Conservation (phyloP, 1,140 invertebrate genomes). For the Zeugodacus cucurbitae region DNA sequence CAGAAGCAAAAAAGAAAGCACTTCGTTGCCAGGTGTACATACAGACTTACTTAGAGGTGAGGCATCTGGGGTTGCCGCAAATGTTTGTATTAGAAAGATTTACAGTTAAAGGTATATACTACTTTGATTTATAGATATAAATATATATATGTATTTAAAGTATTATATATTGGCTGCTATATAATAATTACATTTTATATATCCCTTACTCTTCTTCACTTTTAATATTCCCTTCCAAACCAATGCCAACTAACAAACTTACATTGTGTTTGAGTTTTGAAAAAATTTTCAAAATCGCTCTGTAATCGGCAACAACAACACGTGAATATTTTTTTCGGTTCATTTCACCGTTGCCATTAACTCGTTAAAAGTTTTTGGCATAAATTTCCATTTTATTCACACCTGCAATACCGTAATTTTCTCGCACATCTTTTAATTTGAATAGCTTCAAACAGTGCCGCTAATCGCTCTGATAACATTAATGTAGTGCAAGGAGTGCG, state of each 20-base stretch:
- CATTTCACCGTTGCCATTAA: background rate
- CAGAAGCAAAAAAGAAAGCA: background rate
- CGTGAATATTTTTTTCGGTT: background rate
- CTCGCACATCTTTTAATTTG: conserved; percentile 10
- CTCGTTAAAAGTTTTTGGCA: background rate
- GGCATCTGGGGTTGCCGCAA: background rate
- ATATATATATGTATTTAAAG: no score
- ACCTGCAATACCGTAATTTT: conserved; percentile 24
- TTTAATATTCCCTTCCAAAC: background rate
- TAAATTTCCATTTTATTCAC: conserved; percentile 26
- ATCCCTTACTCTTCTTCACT: no score
- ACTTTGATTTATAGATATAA: background rate
- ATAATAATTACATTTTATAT: no score
- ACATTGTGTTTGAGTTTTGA: background rate
- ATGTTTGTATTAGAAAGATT: background rate
- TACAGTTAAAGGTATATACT: background rate
- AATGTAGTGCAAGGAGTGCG: background rate
- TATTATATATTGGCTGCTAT: no score
- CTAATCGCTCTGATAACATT: conserved; percentile 25
- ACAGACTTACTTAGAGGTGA: background rate
- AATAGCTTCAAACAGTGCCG: conserved; percentile 13
- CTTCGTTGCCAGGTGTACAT: background rate
- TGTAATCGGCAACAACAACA: background rate
- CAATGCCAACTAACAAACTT: background rate
- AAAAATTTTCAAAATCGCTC: background rate